A percentile compares a stretch with the other conserved stretches of the same genome.
Evolutionary conservation across 2,113 vertebrate genomes (phyloP).

Genomic region (Scalopus aquaticus): DNA sequence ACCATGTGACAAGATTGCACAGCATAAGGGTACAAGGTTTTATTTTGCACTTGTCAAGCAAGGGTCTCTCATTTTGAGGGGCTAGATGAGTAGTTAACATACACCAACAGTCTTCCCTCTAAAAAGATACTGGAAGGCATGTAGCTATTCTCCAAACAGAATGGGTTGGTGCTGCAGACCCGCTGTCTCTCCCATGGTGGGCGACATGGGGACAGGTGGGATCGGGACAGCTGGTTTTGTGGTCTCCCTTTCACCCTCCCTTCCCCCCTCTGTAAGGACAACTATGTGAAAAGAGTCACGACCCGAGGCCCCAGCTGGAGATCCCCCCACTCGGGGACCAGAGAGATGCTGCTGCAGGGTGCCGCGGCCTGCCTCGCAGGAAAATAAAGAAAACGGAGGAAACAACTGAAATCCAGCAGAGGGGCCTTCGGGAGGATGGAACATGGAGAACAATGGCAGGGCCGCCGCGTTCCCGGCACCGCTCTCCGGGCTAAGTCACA

Average conservation of each 20-base stretch:
- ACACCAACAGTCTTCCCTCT: not conserved
- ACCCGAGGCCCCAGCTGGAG: too few relatives aligned
- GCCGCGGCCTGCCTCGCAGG: not conserved
- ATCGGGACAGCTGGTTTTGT: not conserved
- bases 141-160: too few relatives aligned
- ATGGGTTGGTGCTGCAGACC: not conserved
- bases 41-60: not conserved
- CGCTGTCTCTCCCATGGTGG: too few relatives aligned
- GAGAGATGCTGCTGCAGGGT: not conserved
- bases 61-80: not conserved
- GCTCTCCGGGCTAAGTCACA: not conserved
- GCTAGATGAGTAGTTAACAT: not conserved
- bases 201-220: too few relatives aligned
- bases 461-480: not conserved
- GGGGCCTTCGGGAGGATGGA: not conserved
- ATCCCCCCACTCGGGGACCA: not conserved
- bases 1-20: accelerated
- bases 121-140: not conserved
- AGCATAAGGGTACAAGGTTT: not conserved
- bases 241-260: not conserved
- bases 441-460: not conserved
- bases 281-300: not conserved
- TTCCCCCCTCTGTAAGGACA: not conserved
- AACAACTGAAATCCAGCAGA: not conserved
- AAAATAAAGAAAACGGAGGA: not conserved